Evolutionary conservation across 2,113 vertebrate genomes (phyloP).

Genomic region (Lagopus muta): DNA sequence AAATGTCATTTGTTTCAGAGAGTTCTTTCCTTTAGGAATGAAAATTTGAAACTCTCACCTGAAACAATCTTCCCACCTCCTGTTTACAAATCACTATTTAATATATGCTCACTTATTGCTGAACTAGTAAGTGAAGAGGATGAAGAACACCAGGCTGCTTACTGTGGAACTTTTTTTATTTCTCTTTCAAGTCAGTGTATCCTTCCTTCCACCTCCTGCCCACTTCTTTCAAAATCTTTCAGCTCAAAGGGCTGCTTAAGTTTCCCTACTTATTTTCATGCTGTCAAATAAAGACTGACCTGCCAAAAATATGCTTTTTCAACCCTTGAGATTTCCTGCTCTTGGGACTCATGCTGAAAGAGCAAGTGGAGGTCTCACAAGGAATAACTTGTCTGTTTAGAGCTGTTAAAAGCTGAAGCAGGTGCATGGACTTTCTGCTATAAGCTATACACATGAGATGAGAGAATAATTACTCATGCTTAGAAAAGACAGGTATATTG

Average conservation of each 20-base stretch:
- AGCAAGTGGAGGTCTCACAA: neutral
- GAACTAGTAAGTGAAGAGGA: neutral
- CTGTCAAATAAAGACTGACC: conserved; percentile 5
- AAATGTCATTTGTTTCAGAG: neutral
- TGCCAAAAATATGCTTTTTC: neutral
- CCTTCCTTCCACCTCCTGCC: conserved; percentile 37
- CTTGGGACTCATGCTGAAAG: neutral
- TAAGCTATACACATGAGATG: neutral
- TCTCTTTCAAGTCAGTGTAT: conserved; percentile 48
- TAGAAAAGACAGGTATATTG: neutral
- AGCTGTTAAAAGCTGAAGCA: conserved; percentile 12
- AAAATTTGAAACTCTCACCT: neutral
- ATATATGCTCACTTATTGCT: conserved; percentile 15
- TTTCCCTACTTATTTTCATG: conserved; percentile 45
- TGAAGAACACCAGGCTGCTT: neutral
- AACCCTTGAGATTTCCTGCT: neutral
- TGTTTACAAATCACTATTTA: neutral
- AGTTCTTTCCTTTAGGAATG: neutral
- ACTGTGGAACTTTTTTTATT: neutral
- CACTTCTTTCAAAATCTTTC: conserved; percentile 33
- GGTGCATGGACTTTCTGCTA: neutral
- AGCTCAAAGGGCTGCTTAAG: neutral
- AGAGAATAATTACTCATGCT: neutral
- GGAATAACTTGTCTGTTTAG: neutral
- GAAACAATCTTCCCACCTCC: neutral